Evolutionary conservation across 1,140 invertebrate genomes (phyloP).

Genomic region (Camponotus vicinus): DNA sequence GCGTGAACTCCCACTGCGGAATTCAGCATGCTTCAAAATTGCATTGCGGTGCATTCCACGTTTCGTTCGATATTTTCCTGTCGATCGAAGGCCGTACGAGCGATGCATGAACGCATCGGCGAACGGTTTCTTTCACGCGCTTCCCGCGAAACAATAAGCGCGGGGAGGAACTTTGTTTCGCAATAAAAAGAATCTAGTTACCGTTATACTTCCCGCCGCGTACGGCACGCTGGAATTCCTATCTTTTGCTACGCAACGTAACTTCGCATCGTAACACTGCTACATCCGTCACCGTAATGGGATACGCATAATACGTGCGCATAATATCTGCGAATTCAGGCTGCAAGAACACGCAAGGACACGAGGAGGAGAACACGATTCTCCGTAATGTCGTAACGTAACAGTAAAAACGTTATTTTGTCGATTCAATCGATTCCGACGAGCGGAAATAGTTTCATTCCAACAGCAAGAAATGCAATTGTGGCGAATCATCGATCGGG

Average conservation of each 20-base stretch:
- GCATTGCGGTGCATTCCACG: slow-evolving; percentile 33
- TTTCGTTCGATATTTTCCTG: slow-evolving; percentile 33
- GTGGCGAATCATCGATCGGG: neutral
- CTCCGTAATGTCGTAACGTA: neutral
- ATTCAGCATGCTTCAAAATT: slow-evolving; percentile 50
- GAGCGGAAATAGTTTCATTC: neutral
- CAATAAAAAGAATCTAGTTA: slow-evolving; percentile 50
- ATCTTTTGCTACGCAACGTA: slow-evolving; percentile 26
- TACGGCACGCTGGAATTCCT: slow-evolving; percentile 40
- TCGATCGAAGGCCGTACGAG: slow-evolving; percentile 27
- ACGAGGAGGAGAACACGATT: neutral
- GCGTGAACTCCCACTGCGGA: neutral
- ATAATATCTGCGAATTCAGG: slow-evolving; percentile 14
- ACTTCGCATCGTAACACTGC: slow-evolving; percentile 37
- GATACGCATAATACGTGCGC: slow-evolving; percentile 31
- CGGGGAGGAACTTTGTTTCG: slow-evolving; percentile 7
- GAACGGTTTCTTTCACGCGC: slow-evolving; percentile 34
- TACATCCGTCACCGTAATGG: slow-evolving; percentile 39
- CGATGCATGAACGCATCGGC: slow-evolving; percentile 26
- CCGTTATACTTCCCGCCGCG: slow-evolving; percentile 29
- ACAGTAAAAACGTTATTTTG: neutral
- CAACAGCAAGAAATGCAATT: neutral
- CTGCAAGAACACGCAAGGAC: neutral
- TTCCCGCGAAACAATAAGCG: slow-evolving; percentile 51
- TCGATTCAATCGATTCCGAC: neutral